Percentiles rank a stretch among this genome's conserved stretches.
phyloP scores from a whole-genome alignment of 2,888 invertebrate species.

The Brassicogethes aeneus region DNA sequence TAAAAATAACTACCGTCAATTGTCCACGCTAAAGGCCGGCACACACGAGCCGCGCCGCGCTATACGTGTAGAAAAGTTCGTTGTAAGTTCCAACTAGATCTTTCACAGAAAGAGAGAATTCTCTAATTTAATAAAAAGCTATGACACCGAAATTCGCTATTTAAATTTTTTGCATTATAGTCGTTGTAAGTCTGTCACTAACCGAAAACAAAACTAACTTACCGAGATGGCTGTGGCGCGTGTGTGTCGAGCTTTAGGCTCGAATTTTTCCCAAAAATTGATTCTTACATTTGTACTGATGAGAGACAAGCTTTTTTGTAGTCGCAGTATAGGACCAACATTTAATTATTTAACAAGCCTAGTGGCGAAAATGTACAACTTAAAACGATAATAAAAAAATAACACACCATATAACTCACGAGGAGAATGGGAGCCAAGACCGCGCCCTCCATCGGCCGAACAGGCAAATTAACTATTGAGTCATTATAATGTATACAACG shows the following conservation, averaged over 20 bases:
- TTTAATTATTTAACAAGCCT: slow-evolving; percentile 39
- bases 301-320: slow-evolving; percentile 40
- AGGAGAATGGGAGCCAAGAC: slow-evolving; percentile 21
- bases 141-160: neutral
- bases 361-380: slow-evolving; percentile 33
- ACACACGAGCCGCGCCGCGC: neutral
- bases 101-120: slow-evolving; percentile 1
- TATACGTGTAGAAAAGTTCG: too few relatives aligned
- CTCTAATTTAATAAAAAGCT: too few relatives aligned
- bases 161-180: neutral
- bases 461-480: neutral
- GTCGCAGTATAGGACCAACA: slow-evolving; percentile 39
- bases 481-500: neutral
- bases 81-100: too few relatives aligned
- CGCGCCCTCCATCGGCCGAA: slow-evolving; percentile 6
- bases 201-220: neutral
- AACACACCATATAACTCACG: slow-evolving; percentile 38
- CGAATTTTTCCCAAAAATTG: slow-evolving; percentile 21
- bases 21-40: slow-evolving; percentile 15
- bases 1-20: slow-evolving; percentile 35
- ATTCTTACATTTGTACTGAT: slow-evolving; percentile 41
- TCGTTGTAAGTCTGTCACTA: neutral
- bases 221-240: neutral
- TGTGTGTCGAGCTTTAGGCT: neutral
- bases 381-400: slow-evolving; percentile 32